Evolutionary conservation across 2,797 vertebrate genomes (phyloP).

Genomic region (Spheniscus humboldti): DNA sequence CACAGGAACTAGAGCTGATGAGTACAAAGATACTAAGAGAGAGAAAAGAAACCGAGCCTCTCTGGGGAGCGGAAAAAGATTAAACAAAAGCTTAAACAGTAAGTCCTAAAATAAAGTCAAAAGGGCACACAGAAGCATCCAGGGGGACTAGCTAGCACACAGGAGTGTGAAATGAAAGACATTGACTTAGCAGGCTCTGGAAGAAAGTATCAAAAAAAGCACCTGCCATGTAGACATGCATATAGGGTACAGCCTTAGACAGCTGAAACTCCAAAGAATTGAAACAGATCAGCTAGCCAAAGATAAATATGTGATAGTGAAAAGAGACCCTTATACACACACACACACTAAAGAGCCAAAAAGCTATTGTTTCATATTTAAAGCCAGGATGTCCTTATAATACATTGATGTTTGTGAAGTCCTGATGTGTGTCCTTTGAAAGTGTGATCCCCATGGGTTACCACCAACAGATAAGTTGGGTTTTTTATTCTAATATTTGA

Average conservation of each 20-base stretch:
- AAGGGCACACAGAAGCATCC: neutral
- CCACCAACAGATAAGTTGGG: neutral
- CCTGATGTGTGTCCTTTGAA: neutral
- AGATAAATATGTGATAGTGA: neutral
- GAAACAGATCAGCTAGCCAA: neutral
- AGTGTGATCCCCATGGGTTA: neutral
- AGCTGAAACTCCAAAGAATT: neutral
- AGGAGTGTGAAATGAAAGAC: neutral
- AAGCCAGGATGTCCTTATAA: neutral
- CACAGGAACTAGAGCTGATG: neutral
- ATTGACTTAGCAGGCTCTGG: neutral
- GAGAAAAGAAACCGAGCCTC: neutral
- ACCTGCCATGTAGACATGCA: neutral
- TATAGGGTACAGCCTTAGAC: neutral
- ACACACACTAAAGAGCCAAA: neutral
- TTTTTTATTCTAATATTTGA: neutral
- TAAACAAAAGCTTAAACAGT: neutral
- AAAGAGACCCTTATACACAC: neutral
- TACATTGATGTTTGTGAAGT: neutral
- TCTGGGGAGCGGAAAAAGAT: neutral
- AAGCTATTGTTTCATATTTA: neutral
- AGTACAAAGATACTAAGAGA: neutral
- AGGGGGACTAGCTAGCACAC: neutral
- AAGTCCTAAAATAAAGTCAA: slow-evolving; percentile 12
- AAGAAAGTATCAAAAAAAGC: neutral